These are phyloP conservation scores for Mobula birostris DNA, from an alignment of 2,113 vertebrate genomes.

Conservation along the genomic window DNA sequence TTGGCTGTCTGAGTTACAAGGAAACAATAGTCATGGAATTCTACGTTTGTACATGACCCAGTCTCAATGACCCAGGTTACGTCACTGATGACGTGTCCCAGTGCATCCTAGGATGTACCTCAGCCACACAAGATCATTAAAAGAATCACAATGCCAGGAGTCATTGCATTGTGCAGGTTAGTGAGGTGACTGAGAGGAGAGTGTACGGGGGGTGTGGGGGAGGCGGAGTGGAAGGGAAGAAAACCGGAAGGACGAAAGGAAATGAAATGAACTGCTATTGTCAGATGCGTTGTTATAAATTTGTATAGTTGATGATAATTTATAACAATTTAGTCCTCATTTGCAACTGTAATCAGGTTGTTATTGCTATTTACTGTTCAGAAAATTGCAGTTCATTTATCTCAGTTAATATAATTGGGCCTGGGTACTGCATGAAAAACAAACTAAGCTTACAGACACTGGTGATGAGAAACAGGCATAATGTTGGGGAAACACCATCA, in stretches of 20 bases:
- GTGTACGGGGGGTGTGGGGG: no score
- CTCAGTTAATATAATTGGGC: slow-evolving; percentile 1
- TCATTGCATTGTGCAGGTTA: neutral
- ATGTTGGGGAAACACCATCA: neutral
- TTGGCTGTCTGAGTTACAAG: neutral
- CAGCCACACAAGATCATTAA: neutral
- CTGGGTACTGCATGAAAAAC: neutral
- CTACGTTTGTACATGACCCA: neutral
- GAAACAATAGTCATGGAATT: neutral
- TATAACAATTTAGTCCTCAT: neutral
- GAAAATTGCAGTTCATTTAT: slow-evolving; percentile 14
- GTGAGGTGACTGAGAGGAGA: no score
- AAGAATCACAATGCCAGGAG: neutral
- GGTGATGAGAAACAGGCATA: neutral
- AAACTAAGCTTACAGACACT: neutral
- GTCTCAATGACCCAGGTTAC: neutral
- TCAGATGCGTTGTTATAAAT: neutral
- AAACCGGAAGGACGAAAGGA: neutral
- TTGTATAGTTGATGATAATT: neutral
- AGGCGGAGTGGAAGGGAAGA: neutral
- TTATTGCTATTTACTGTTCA: neutral
- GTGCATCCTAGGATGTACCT: no score
- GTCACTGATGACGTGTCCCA: no score
- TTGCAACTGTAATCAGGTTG: neutral
- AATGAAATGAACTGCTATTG: neutral